These are phyloP conservation scores for Otus sunia DNA, from an alignment of 2,113 vertebrate genomes.

Conservation along the genomic window DNA sequence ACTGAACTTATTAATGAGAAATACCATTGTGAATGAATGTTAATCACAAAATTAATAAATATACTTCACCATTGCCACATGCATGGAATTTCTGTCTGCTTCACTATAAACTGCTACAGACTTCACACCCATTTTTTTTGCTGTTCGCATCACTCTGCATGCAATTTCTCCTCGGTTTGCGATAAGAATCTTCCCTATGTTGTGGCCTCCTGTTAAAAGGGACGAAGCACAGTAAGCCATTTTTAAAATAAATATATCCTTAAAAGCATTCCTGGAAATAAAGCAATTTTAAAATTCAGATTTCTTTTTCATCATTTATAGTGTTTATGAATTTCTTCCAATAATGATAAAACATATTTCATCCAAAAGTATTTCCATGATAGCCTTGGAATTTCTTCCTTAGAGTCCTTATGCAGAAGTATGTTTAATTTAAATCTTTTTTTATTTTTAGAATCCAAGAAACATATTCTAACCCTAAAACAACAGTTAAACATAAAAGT, in stretches of 20 bases:
- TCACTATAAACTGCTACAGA: constrained; percentile 97
- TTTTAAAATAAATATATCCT: background rate
- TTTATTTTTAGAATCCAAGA: background rate
- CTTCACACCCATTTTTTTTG: constrained; percentile 92
- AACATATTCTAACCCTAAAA: background rate
- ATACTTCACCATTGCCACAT: constrained; percentile 89
- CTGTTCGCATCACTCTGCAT: constrained; percentile 94
- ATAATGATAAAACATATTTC: background rate
- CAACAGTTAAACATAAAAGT: background rate
- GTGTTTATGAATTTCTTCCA: background rate
- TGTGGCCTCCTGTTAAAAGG: constrained; percentile 71
- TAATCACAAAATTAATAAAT: background rate
- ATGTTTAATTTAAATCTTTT: background rate
- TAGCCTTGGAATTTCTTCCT: background rate
- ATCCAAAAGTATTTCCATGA: background rate
- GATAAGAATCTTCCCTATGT: constrained; percentile 91
- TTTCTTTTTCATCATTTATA: background rate
- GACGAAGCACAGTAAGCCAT: background rate
- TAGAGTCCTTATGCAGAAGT: background rate
- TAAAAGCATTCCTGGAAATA: background rate
- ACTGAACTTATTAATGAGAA: background rate
- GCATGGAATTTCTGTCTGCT: constrained; percentile 90
- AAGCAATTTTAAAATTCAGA: background rate
- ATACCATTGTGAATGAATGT: background rate
- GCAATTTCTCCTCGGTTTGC: constrained; percentile 98